phyloP scores from a whole-genome alignment of 2,113 vertebrate genomes.

The Notiomystis cincta region DNA sequence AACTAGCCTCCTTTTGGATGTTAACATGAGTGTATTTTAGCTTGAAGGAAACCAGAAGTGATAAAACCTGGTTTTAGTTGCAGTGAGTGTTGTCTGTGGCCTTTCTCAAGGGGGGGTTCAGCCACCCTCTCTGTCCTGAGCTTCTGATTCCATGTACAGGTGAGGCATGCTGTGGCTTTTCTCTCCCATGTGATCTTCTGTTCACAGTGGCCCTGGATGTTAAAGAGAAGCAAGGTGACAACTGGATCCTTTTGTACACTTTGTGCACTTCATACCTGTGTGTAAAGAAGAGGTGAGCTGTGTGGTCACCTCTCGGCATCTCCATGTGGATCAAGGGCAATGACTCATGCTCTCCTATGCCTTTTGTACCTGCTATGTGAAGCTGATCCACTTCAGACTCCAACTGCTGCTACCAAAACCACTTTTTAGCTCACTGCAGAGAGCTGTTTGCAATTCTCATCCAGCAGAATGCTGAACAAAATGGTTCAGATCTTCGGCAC shows the following conservation, averaged over 20 bases:
- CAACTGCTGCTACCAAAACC: not conserved
- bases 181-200: not conserved
- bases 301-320: not conserved
- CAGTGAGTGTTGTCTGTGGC: not conserved
- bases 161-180: not conserved
- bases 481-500: not conserved
- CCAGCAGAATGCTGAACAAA: conserved; percentile 1
- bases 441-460: not conserved
- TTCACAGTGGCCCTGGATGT: not conserved
- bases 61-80: not conserved
- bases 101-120: not conserved
- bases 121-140: not conserved
- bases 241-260: not conserved
- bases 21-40: not conserved
- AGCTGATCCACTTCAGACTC: not conserved
- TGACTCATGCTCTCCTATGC: not conserved
- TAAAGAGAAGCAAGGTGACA: not conserved
- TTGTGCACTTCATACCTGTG: not conserved
- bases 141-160: not conserved
- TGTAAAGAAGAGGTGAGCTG: not conserved
- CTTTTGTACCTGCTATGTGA: not conserved
- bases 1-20: not conserved
- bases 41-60: not conserved
- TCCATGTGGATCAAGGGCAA: not conserved
- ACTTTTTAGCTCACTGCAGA: not conserved